A percentile compares a stretch with the other conserved stretches of the same genome.
These are phyloP conservation scores for Neodon shergylaensis DNA, from an alignment of 2,113 vertebrate genomes.

Conservation along the genomic window DNA sequence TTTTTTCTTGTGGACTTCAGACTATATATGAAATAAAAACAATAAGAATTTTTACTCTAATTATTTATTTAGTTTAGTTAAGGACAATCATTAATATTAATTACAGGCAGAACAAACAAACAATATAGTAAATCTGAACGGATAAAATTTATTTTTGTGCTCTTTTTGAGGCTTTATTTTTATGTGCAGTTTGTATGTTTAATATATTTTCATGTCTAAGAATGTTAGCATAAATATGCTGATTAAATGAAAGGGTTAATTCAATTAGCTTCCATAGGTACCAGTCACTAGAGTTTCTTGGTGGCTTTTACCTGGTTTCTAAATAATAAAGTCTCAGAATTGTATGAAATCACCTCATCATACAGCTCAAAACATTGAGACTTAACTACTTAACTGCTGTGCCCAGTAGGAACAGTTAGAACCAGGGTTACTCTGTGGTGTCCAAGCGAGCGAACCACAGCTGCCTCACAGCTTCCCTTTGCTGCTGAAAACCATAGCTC, in stretches of 20 bases:
- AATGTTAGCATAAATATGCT: background rate
- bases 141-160: background rate
- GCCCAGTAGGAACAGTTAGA: background rate
- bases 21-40: slow-evolving; percentile 6
- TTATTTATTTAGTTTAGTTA: slow-evolving; percentile 40
- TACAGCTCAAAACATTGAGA: background rate
- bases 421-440: background rate
- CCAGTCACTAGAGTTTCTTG: background rate
- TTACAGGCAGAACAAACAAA: background rate
- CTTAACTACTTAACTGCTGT: background rate
- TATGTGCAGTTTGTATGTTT: background rate
- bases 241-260: background rate
- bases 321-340: slow-evolving; percentile 19
- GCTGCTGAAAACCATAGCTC: background rate
- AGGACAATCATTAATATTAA: slow-evolving; percentile 18
- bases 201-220: background rate
- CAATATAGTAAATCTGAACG: background rate
- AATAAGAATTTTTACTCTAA: background rate
- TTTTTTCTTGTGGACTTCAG: background rate
- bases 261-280: background rate
- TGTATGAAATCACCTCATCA: background rate
- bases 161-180: background rate
- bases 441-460: background rate
- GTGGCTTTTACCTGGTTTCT: background rate
- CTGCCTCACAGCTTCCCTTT: background rate